Conservation (phyloP, 2,888 invertebrate genomes). For the Ypsolopha scabrella region DNA sequence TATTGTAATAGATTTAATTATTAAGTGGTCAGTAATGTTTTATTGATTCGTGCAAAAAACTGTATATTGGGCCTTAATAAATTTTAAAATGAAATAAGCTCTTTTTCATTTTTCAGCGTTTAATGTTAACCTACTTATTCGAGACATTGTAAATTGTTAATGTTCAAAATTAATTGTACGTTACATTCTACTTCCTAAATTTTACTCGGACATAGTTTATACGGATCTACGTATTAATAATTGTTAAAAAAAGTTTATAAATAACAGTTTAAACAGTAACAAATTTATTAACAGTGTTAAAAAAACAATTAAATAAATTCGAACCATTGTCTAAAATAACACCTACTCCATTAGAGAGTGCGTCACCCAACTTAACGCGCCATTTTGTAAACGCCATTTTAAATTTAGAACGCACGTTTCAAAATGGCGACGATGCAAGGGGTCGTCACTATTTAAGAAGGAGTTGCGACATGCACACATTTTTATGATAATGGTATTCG, state of each 20-base stretch:
- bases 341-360: too few species aligned
- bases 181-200: too few species aligned
- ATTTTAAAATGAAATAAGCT: not conserved
- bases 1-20: not conserved
- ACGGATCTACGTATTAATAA: not conserved
- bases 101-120: too few species aligned
- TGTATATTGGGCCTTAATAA: constrained; percentile 4
- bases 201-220: not conserved
- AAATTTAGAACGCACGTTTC: constrained; percentile 28
- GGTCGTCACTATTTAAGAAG: too few species aligned
- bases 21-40: not conserved
- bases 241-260: not conserved
- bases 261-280: not conserved
- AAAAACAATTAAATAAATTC: not conserved
- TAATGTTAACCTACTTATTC: too few species aligned
- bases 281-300: not conserved
- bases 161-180: too few species aligned
- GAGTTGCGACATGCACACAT: too few species aligned
- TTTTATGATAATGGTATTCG: too few species aligned
- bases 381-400: constrained; percentile 13
- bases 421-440: constrained; percentile 24
- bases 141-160: too few species aligned
- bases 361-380: not conserved
- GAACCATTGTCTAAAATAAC: too few species aligned
- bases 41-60: not conserved